A percentile compares a stretch with the other conserved stretches of the same genome.
These are phyloP conservation scores for Odocoileus virginianus DNA, from an alignment of 2,113 vertebrate species.

Conservation along the genomic window DNA sequence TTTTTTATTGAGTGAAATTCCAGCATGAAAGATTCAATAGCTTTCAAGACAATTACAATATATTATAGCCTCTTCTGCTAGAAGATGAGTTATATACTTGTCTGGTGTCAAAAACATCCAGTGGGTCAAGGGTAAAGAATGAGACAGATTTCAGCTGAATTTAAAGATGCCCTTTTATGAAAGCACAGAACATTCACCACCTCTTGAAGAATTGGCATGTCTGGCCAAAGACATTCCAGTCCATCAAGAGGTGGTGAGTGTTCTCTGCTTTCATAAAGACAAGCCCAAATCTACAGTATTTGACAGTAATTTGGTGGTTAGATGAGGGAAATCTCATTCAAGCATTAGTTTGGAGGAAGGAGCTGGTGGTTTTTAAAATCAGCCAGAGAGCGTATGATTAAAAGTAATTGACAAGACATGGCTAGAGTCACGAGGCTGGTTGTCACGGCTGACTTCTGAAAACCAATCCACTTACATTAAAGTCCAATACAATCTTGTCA, in stretches of 20 bases:
- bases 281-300: neutral
- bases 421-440: neutral
- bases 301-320: neutral
- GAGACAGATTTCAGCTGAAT: neutral
- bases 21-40: neutral
- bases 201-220: neutral
- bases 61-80: neutral
- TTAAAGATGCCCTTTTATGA: neutral
- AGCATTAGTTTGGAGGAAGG: neutral
- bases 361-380: neutral
- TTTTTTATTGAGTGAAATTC: neutral
- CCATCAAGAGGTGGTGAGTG: neutral
- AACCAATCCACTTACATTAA: neutral
- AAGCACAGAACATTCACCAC: neutral
- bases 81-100: neutral
- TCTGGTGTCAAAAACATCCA: neutral
- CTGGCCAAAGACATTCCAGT: neutral
- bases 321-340: neutral
- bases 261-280: neutral
- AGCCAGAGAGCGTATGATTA: neutral
- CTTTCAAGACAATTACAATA: neutral
- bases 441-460: neutral
- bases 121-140: neutral
- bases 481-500: neutral
- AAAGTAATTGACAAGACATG: slow-evolving; percentile 27